These are phyloP conservation scores for Sminthurinus aureus DNA, from an alignment of 2,888 invertebrate genomes.

Conservation along the genomic window DNA sequence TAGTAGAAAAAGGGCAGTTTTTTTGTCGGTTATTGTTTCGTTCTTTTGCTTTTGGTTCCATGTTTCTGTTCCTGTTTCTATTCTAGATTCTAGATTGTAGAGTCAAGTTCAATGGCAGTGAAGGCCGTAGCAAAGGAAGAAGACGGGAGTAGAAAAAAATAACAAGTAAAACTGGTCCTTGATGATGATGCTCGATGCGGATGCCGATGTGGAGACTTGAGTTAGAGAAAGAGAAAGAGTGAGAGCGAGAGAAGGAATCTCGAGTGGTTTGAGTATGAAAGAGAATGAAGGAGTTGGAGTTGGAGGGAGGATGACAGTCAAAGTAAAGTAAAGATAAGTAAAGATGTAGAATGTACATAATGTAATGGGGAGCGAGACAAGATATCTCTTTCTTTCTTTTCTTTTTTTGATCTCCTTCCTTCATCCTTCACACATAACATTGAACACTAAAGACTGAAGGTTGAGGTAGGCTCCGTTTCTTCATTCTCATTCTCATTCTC, in stretches of 20 bases:
- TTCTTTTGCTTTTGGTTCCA: too few relatives aligned
- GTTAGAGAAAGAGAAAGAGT: neutral
- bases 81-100: too few relatives aligned
- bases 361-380: neutral
- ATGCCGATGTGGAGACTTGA: neutral
- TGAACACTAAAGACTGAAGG: neutral
- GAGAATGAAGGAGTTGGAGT: too few relatives aligned
- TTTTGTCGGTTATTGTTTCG: too few relatives aligned
- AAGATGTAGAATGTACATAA: too few relatives aligned
- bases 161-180: too few relatives aligned
- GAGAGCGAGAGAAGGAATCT: neutral
- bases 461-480: constrained; percentile 14
- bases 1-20: too few relatives aligned
- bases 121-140: too few relatives aligned
- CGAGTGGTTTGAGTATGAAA: neutral
- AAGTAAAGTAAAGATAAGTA: neutral
- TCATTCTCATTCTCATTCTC: neutral
- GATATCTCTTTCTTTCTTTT: neutral
- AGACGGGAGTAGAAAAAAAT: too few relatives aligned
- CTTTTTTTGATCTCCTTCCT: neutral
- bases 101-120: too few relatives aligned
- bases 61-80: too few relatives aligned
- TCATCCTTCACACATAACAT: neutral
- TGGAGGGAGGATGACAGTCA: neutral
- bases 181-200: too few relatives aligned